These are phyloP conservation scores for Daboia siamensis DNA, from an alignment of 2,113 vertebrate genomes.

Conservation along the genomic window DNA sequence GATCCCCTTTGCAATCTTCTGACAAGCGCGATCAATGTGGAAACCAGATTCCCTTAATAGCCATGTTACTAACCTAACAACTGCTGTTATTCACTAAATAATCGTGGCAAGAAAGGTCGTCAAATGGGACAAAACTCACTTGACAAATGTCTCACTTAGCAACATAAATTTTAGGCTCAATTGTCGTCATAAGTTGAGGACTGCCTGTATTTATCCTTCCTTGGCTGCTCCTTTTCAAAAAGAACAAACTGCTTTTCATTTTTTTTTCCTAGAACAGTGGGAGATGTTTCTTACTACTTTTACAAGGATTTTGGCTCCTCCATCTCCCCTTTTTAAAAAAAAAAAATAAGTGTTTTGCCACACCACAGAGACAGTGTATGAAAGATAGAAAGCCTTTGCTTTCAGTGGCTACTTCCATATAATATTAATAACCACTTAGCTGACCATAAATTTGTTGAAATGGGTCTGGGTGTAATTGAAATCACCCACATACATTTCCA, in stretches of 20 bases:
- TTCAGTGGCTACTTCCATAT: neutral
- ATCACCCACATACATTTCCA: accelerated
- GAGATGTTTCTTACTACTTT: neutral
- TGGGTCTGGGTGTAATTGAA: neutral
- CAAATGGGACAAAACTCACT: neutral
- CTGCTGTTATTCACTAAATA: neutral
- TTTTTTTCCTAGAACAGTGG: neutral
- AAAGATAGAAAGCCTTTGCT: slow-evolving; percentile 1
- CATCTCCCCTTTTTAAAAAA: neutral
- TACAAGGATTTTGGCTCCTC: neutral
- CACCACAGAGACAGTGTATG: neutral
- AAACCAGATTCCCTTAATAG: neutral
- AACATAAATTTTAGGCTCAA: no score
- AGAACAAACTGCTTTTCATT: slow-evolving; percentile 18
- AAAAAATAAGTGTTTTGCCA: accelerated
- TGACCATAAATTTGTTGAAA: slow-evolving; percentile 8
- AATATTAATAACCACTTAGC: slow-evolving; percentile 30
- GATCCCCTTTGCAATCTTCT: neutral
- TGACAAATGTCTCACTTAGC: neutral
- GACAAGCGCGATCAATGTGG: accelerated
- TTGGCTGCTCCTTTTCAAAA: neutral
- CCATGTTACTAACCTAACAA: neutral
- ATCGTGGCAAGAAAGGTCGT: neutral
- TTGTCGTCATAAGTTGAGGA: neutral
- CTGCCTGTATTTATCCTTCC: neutral